Conservation (phyloP, 2,113 vertebrate genomes). For the Mustela nigripes region DNA sequence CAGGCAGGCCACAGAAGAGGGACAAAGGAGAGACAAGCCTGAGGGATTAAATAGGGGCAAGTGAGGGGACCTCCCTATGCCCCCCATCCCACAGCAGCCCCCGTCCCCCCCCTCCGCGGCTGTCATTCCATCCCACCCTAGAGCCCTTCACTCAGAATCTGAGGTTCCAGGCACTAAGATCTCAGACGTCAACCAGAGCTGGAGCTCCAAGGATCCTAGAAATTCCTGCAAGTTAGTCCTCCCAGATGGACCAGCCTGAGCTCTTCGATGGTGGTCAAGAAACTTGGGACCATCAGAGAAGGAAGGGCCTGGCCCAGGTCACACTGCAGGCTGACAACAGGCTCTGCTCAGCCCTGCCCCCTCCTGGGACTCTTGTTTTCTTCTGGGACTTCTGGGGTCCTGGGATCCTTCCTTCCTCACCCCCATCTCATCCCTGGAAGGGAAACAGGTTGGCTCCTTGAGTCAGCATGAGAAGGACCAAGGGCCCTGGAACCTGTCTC, state of each 20-base stretch:
- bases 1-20: background rate
- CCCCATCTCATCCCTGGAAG: background rate
- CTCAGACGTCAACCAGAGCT: background rate
- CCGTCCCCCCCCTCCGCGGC: no score
- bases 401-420: background rate
- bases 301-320: background rate
- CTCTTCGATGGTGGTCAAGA: background rate
- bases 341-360: background rate
- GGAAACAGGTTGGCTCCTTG: background rate
- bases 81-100: background rate
- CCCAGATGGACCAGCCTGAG: background rate
- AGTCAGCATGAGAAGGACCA: background rate
- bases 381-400: background rate
- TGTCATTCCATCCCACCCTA: background rate
- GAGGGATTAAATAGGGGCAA: background rate
- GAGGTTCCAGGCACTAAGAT: background rate
- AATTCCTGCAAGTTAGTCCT: background rate
- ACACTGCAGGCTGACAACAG: background rate
- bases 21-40: background rate
- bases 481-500: background rate
- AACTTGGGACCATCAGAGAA: background rate
- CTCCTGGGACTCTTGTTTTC: background rate
- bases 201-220: background rate
- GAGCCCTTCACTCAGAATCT: background rate
- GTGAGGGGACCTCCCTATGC: rapidly evolving